Evolutionary conservation across 2,113 vertebrate genomes (phyloP).

Genomic region (Gymnorhina tibicen): DNA sequence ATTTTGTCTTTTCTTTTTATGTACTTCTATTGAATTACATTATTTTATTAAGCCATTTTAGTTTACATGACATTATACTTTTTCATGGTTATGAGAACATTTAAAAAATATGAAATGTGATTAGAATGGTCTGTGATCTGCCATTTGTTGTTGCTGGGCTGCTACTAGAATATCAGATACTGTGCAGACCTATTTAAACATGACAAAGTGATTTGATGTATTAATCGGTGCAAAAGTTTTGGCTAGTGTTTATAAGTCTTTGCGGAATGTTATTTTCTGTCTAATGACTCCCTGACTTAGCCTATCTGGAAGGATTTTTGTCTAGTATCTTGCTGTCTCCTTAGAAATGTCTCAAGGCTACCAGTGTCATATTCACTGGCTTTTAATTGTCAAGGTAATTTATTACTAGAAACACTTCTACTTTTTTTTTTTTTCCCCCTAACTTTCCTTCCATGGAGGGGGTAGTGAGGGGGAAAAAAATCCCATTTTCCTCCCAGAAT

Average conservation of each 20-base stretch:
- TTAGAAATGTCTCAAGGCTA: neutral
- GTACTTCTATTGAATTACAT: neutral
- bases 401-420: neutral
- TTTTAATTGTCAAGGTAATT: neutral
- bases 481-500: neutral
- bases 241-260: neutral
- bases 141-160: neutral
- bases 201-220: neutral
- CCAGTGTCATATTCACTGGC: neutral
- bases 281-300: neutral
- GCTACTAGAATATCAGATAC: neutral
- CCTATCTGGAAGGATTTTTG: neutral
- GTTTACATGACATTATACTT: neutral
- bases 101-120: neutral
- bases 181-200: neutral
- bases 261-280: neutral
- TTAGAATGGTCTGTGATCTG: neutral
- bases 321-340: neutral
- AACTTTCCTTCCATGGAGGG: neutral
- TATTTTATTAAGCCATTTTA: neutral
- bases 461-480: accelerated
- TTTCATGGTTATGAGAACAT: neutral
- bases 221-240: neutral
- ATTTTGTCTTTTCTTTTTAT: neutral
- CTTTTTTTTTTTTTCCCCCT: neutral